Evolutionary conservation across 2,113 vertebrate genomes (phyloP), one percentile per base, ranked within the genome.

Genomic region (Saccopteryx bilineata): DNA sequence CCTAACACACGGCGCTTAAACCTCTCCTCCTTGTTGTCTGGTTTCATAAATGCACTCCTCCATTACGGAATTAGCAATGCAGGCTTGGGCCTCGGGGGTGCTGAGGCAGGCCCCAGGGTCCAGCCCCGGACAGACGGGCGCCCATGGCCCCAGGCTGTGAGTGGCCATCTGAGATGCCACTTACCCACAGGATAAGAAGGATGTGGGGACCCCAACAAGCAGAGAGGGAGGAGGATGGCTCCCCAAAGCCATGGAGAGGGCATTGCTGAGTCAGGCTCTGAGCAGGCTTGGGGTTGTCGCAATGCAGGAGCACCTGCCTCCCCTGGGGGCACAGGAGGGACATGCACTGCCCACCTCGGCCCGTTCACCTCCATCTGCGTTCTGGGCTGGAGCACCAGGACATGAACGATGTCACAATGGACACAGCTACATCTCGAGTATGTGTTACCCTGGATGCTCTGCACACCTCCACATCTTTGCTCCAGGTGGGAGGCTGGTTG

Each of bases 21-120:
- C 96, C 95, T 91, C 96, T 96, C 94, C 95, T 13, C 93, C 93
- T 92, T 66, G 92, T 91, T 98, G 98, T 98, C 98, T 97, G 60
- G 28, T 98, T 98, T 98, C 97, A 98, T 98, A 97, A 98, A 97
- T 66, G 74, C 58, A 21, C 96, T 97, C 95, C 97, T 98, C 97
- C 95, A 97, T 98, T 98, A 97, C 96, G 94, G 88, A 98, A 97
- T 97, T 98, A 98, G 95, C 14, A 4, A 60, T 87, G 39, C 9
- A 65, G 92, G 93, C 91, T 88, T 28, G 69, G 50, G 56, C 61
- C 39, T 39, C 91, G 87, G 66, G 9, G 93, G 69, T 89, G 92
- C 94, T 95, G 94, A 58, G 6, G 58, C 83, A 76, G 87, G 87
- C 56, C 90, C 39, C 71, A 95, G 93, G 78, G 95, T 66, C 54